These are phyloP conservation scores for Spilosoma lubricipeda DNA, from an alignment of 2,888 invertebrate species.

Conservation along the genomic window DNA sequence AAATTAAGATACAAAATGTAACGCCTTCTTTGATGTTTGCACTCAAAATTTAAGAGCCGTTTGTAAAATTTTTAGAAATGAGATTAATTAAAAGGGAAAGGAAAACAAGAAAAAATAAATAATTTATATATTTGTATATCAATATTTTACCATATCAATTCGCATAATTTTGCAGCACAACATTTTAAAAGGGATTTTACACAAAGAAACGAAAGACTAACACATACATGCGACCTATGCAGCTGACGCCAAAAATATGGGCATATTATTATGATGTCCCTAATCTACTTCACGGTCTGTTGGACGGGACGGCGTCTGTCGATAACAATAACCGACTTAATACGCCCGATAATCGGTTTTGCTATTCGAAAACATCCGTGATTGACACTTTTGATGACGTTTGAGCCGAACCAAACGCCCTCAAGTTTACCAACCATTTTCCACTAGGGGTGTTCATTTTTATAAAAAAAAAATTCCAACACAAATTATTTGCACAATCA, in stretches of 20 bases:
- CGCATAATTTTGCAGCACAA: not conserved
- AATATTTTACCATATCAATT: not conserved
- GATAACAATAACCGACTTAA: slow-evolving; percentile 86
- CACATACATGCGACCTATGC: slow-evolving; percentile 78
- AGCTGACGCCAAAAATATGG: slow-evolving; percentile 84
- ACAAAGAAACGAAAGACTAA: slow-evolving; percentile 56
- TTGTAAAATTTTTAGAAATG: no score
- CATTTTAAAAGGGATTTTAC: not conserved
- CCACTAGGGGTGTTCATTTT: slow-evolving; percentile 59
- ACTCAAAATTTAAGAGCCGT: not conserved
- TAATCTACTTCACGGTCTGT: slow-evolving; percentile 83
- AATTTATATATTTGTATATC: not conserved
- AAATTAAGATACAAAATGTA: not conserved
- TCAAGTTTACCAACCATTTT: slow-evolving; percentile 63
- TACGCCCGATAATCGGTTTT: slow-evolving; percentile 85
- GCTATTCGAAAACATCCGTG: slow-evolving; percentile 84
- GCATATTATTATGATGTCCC: slow-evolving; percentile 85
- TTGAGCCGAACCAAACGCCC: slow-evolving; percentile 71
- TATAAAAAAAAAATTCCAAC: slow-evolving; percentile 48
- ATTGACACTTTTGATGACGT: slow-evolving; percentile 84
- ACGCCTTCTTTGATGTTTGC: not conserved
- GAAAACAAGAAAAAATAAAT: not conserved
- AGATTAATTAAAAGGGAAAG: not conserved
- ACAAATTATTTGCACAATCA: slow-evolving; percentile 47
- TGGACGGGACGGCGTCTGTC: slow-evolving; percentile 76